Conservation (phyloP, 2,113 vertebrate genomes). For the Chionomys nivalis region DNA sequence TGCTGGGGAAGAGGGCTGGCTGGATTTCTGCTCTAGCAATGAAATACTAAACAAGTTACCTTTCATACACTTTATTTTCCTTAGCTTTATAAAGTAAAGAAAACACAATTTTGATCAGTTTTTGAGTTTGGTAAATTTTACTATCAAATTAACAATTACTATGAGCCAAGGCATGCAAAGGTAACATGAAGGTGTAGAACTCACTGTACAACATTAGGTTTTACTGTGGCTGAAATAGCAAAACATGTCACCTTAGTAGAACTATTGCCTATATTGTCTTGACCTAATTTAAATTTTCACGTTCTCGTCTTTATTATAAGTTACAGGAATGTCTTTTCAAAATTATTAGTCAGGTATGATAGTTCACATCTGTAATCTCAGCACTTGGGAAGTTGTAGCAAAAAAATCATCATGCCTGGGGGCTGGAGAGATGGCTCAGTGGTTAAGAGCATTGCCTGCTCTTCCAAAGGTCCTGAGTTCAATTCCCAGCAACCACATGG, state of each 20-base stretch:
- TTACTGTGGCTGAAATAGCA: background rate
- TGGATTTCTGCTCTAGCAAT: background rate
- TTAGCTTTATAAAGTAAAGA: slow-evolving; percentile 23
- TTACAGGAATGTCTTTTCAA: background rate
- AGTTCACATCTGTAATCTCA: background rate
- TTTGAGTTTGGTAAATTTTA: slow-evolving; percentile 24
- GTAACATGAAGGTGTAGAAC: background rate
- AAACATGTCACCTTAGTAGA: background rate
- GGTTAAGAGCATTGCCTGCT: no score
- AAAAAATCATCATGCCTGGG: background rate
- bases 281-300: slow-evolving; percentile 32
- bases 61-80: background rate
- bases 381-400: background rate
- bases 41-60: background rate
- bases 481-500: no score
- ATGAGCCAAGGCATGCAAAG: background rate
- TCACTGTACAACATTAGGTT: background rate
- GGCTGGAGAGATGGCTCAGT: no score
- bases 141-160: background rate
- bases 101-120: background rate
- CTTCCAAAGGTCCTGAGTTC: no score
- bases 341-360: background rate
- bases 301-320: slow-evolving; percentile 41
- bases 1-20: background rate
- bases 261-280: slow-evolving; percentile 28